Conservation (phyloP, 2,797 vertebrate genomes). For the Hydrocynus forskahlii region DNA sequence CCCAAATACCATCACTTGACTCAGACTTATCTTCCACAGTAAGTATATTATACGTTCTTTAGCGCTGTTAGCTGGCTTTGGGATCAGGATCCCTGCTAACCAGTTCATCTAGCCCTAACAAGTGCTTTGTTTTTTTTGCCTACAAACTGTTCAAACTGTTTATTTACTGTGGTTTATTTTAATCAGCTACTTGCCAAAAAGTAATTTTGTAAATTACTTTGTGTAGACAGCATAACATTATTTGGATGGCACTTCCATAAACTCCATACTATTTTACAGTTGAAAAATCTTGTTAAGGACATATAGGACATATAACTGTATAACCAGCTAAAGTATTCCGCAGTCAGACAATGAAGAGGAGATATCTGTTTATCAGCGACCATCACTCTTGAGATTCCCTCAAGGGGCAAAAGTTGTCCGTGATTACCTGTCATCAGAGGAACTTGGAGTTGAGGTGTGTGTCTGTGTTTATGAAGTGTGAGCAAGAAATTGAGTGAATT, state of each 20-base stretch:
- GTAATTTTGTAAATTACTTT: no score
- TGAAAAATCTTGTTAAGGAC: no score
- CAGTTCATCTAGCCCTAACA: no score
- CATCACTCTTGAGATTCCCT: conserved; percentile 68
- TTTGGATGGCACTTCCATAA: no score
- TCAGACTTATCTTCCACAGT: conserved; percentile 69
- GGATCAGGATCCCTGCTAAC: no score
- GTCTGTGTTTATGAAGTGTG: background rate
- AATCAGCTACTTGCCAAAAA: background rate
- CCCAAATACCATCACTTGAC: conserved; percentile 78
- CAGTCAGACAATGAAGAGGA: conserved; percentile 79
- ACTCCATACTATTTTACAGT: no score
- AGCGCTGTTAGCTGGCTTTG: no score
- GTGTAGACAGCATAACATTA: no score
- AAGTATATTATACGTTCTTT: conserved; percentile 34
- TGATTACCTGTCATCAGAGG: conserved; percentile 59
- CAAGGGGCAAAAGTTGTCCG: conserved; percentile 67
- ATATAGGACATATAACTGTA: background rate
- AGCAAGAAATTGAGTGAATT: background rate
- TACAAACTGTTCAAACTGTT: no score
- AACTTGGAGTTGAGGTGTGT: conserved; percentile 29
- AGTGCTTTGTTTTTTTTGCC: no score
- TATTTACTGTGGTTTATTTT: no score
- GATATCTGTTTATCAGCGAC: conserved; percentile 76
- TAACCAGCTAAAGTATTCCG: conserved; percentile 3